Evolutionary conservation across 2,797 vertebrate genomes (phyloP).

Genomic region (Perodicticus potto): DNA sequence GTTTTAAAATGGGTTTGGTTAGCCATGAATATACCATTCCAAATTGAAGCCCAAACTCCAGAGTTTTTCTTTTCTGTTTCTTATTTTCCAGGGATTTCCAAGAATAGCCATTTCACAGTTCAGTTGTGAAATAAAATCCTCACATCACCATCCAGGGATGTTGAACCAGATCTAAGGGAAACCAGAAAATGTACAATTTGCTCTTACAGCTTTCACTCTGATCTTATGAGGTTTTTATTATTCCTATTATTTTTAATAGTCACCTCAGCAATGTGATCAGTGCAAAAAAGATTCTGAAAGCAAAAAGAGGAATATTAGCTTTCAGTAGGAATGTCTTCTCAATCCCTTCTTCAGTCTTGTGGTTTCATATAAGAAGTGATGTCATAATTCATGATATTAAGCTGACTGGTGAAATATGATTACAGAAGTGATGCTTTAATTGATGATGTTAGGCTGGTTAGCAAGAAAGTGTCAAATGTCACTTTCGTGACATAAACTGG

Average conservation of each 20-base stretch:
- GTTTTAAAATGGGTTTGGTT: slow-evolving; percentile 63
- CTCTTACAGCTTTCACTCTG: slow-evolving; percentile 44
- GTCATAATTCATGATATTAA: slow-evolving; percentile 86
- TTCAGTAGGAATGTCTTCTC: background rate
- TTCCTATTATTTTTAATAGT: slow-evolving; percentile 52
- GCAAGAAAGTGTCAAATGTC: slow-evolving; percentile 87
- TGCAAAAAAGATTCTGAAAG: background rate
- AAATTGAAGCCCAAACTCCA: slow-evolving; percentile 62
- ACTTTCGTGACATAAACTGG: slow-evolving; percentile 88
- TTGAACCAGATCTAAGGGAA: slow-evolving; percentile 62
- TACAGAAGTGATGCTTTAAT: slow-evolving; percentile 87
- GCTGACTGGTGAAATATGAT: slow-evolving; percentile 85
- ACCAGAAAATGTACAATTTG: slow-evolving; percentile 49
- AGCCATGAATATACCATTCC: slow-evolving; percentile 63
- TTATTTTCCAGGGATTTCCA: slow-evolving; percentile 79
- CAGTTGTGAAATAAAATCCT: slow-evolving; percentile 73
- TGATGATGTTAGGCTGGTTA: slow-evolving; percentile 86
- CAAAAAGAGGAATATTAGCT: slow-evolving; percentile 1
- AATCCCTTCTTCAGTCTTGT: slow-evolving; percentile 71
- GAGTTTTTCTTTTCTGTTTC: slow-evolving; percentile 72
- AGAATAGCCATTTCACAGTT: slow-evolving; percentile 67
- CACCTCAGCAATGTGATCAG: slow-evolving; percentile 27
- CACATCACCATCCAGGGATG: slow-evolving; percentile 50
- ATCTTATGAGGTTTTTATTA: slow-evolving; percentile 59
- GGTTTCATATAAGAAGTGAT: slow-evolving; percentile 85